These are phyloP conservation scores for Lordiphosa collinella DNA, from an alignment of 1,140 invertebrate genomes.

Conservation along the genomic window DNA sequence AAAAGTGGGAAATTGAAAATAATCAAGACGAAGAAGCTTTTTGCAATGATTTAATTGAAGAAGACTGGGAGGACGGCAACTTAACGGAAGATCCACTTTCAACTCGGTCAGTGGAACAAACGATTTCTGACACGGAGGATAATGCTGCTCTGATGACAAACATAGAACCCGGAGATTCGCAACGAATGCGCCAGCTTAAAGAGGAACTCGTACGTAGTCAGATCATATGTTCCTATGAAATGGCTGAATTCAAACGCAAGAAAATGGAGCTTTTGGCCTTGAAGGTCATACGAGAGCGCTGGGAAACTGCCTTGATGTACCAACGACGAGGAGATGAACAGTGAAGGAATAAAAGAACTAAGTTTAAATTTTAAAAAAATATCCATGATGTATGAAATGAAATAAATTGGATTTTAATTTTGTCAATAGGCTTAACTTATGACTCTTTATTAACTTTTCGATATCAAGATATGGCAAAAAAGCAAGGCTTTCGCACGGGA, in stretches of 20 bases:
- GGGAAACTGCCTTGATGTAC: constrained; percentile 37
- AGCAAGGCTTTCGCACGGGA: too few species aligned
- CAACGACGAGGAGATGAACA: neutral
- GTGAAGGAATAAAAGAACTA: too few species aligned
- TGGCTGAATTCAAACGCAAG: constrained; percentile 57
- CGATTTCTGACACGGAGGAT: constrained; percentile 27
- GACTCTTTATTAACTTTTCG: too few species aligned
- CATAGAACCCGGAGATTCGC: constrained; percentile 25
- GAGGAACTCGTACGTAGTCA: constrained; percentile 55
- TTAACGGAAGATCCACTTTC: constrained; percentile 25
- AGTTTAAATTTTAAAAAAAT: too few species aligned
- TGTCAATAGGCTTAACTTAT: too few species aligned
- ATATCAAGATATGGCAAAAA: too few species aligned
- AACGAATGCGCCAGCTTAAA: constrained; percentile 32
- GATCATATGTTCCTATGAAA: constrained; percentile 52
- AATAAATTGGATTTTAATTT: too few species aligned
- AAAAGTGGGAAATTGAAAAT: constrained; percentile 15
- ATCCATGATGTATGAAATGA: too few species aligned
- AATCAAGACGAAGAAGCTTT: constrained; percentile 12
- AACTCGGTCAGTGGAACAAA: constrained; percentile 5
- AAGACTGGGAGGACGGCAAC: constrained; percentile 15
- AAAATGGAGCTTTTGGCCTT: constrained; percentile 55
- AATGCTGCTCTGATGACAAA: constrained; percentile 29
- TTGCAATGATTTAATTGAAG: constrained; percentile 41
- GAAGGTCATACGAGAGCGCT: constrained; percentile 47